These are phyloP conservation scores for Drosophila sp. DNA, from an alignment of 1,140 invertebrate species.

Conservation along the genomic window DNA sequence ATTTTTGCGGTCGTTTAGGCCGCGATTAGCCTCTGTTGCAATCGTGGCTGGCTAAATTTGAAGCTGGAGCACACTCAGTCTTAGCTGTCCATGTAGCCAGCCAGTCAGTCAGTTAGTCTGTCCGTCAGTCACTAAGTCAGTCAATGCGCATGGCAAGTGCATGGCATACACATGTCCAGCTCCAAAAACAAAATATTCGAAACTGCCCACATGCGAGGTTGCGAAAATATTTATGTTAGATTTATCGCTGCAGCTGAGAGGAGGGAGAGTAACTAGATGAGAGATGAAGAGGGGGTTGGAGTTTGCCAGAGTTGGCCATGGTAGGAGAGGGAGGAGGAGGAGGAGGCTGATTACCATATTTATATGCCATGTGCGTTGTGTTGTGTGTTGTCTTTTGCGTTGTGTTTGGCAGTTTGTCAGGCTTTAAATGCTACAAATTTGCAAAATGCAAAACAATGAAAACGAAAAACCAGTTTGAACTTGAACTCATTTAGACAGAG, in stretches of 20 bases:
- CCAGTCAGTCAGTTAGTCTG: conserved; percentile 30
- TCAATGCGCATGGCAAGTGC: conserved; percentile 69
- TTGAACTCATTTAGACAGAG: conserved; percentile 60
- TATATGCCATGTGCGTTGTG: conserved; percentile 56
- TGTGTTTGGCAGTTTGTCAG: conserved; percentile 72
- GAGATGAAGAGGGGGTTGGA: conserved; percentile 13
- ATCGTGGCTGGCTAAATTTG: conserved; percentile 31
- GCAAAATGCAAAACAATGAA: conserved; percentile 22
- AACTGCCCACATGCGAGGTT: conserved; percentile 68
- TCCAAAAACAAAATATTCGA: conserved; percentile 27
- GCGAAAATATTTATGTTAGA: conserved; percentile 75
- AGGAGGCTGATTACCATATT: conserved; percentile 67
- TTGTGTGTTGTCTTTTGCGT: conserved; percentile 18
- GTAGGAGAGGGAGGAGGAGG: conserved; percentile 9
- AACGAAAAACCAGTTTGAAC: conserved; percentile 59
- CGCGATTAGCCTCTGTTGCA: conserved; percentile 68
- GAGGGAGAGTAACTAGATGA: no score
- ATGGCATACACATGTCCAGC: conserved; percentile 72
- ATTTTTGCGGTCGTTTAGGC: conserved; percentile 35
- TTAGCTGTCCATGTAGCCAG: conserved; percentile 28
- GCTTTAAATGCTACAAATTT: conserved; percentile 74
- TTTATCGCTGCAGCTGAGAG: conserved; percentile 50
- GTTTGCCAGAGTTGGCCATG: conserved; percentile 26
- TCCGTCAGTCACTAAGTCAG: conserved; percentile 46
- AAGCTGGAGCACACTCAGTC: conserved; percentile 3